Percentiles rank a stretch among this genome's conserved stretches.
Evolutionary conservation across 1,140 invertebrate species (phyloP).

Genomic region (Drosophila fuyamai): DNA sequence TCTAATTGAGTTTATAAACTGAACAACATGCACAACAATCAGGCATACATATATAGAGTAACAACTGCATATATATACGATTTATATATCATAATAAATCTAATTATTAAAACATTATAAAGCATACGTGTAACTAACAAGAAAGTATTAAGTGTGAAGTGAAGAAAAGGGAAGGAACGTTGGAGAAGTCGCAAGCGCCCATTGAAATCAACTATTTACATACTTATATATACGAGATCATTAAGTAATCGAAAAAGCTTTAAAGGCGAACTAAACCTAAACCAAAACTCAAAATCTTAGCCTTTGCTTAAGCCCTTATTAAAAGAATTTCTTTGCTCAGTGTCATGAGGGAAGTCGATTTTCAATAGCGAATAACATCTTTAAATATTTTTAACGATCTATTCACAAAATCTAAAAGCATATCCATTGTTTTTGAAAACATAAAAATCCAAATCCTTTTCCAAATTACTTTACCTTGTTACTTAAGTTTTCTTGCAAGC

Average conservation of each 20-base stretch:
- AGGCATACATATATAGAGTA: slow-evolving; percentile 73
- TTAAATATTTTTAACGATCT: slow-evolving; percentile 58
- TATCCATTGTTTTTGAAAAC: slow-evolving; percentile 82
- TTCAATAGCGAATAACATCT: slow-evolving; percentile 50
- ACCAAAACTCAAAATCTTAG: slow-evolving; percentile 55
- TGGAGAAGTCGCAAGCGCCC: slow-evolving; percentile 76
- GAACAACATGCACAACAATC: slow-evolving; percentile 81
- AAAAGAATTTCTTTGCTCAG: slow-evolving; percentile 54
- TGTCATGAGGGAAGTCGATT: slow-evolving; percentile 42
- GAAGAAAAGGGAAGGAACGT: slow-evolving; percentile 35
- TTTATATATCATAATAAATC: slow-evolving; percentile 56
- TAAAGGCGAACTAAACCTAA: slow-evolving; percentile 67
- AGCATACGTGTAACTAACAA: slow-evolving; percentile 80
- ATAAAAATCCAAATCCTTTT: slow-evolving; percentile 23
- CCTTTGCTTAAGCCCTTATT: slow-evolving; percentile 56
- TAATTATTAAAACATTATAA: slow-evolving; percentile 66
- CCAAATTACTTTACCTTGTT: slow-evolving; percentile 50
- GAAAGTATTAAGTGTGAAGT: slow-evolving; percentile 72
- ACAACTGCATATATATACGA: slow-evolving; percentile 72
- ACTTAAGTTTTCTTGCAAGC: slow-evolving; percentile 44
- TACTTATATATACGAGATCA: slow-evolving; percentile 59
- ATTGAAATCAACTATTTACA: slow-evolving; percentile 76
- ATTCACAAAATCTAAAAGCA: slow-evolving; percentile 66
- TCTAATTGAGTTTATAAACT: slow-evolving; percentile 67
- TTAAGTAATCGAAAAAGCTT: slow-evolving; percentile 65